phyloP scores from a whole-genome alignment of 2,888 invertebrate genomes.

The Corbicula japonica region DNA sequence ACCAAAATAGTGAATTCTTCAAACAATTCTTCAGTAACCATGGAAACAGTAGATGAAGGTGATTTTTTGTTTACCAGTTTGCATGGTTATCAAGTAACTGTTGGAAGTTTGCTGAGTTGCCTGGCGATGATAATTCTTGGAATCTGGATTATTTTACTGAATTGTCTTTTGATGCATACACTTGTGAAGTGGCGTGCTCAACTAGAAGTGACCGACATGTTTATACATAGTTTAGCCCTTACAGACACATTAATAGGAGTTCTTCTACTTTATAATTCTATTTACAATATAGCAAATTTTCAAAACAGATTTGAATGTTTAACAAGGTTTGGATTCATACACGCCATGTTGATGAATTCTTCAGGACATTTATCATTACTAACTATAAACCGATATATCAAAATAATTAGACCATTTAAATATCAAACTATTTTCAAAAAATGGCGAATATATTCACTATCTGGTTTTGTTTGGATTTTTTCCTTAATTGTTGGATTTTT shows the following conservation, averaged over 20 bases:
- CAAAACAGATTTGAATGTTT: constrained; percentile 72
- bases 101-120: constrained; percentile 49
- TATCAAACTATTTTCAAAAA: constrained; percentile 66
- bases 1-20: constrained; percentile 18
- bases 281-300: constrained; percentile 74
- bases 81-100: constrained; percentile 68
- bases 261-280: constrained; percentile 69
- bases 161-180: constrained; percentile 67
- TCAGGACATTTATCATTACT: constrained; percentile 66
- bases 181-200: constrained; percentile 46
- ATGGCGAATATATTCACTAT: constrained; percentile 48
- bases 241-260: constrained; percentile 74
- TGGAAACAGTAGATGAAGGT: constrained; percentile 16
- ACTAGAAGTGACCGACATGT: constrained; percentile 67
- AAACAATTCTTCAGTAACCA: constrained; percentile 3
- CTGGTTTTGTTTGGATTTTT: constrained; percentile 64
- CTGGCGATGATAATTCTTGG: constrained; percentile 57
- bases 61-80: constrained; percentile 54
- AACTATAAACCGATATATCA: constrained; percentile 72
- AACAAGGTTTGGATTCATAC: constrained; percentile 67
- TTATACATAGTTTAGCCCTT: constrained; percentile 69
- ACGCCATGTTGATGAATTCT: constrained; percentile 63
- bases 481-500: constrained; percentile 63
- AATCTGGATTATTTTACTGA: constrained; percentile 66
- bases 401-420: constrained; percentile 66